These are phyloP conservation scores for Nudaria mundana DNA, from an alignment of 2,888 invertebrate species.

Conservation along the genomic window DNA sequence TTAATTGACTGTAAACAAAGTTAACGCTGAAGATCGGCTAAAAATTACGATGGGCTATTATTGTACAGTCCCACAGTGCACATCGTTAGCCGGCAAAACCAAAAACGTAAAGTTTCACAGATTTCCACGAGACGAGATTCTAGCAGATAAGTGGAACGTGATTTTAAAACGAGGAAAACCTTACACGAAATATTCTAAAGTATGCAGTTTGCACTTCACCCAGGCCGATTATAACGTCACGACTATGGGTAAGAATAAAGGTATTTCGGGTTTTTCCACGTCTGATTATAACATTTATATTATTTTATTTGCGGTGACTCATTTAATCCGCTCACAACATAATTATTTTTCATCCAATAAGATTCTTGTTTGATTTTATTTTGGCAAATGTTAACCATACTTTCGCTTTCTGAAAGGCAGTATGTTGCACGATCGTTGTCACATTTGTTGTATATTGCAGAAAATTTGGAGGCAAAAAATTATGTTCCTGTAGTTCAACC, in stretches of 20 bases:
- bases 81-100: constrained; percentile 78
- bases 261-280: constrained; percentile 69
- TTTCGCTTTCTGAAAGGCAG: constrained; percentile 16
- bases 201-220: constrained; percentile 75
- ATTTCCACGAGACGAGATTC: constrained; percentile 63
- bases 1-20: constrained; percentile 27
- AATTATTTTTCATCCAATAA: constrained; percentile 19
- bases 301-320: constrained; percentile 49
- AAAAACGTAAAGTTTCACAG: constrained; percentile 78
- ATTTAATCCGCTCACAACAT: constrained; percentile 15
- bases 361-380: constrained; percentile 21
- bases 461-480: constrained; percentile 15
- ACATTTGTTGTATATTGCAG: constrained; percentile 21
- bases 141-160: constrained; percentile 72
- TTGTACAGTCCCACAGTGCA: constrained; percentile 78
- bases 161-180: constrained; percentile 74
- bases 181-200: constrained; percentile 76
- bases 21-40: constrained; percentile 18
- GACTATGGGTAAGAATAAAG: constrained; percentile 79
- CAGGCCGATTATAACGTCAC: constrained; percentile 75
- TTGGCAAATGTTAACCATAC: constrained; percentile 26
- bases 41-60: constrained; percentile 72
- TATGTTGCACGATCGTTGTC: constrained; percentile 16
- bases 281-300: constrained; percentile 42
- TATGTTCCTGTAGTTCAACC: constrained; percentile 9